Base-by-base conservation (phyloP, 23 tunicate genomes). In the Styela clava region DNA sequence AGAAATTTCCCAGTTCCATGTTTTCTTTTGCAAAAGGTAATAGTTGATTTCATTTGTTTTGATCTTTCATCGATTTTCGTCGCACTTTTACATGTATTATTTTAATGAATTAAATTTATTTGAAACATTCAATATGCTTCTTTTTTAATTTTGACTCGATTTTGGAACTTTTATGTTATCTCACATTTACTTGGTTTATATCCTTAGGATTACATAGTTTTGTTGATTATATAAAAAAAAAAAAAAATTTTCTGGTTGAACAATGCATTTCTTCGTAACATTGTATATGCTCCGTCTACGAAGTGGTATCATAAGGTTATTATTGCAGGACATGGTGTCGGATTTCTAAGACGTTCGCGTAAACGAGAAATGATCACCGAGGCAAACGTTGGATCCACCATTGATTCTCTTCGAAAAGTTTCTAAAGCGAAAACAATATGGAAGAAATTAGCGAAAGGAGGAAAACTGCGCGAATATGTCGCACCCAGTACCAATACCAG, bases 391-490 rank as follows among this genome's bases (percentile, higher is more conserved):
- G 71, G 71, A 67, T 25, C 71, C 1, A 67, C 31, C 24, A 67
- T 67, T 18, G 71, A 67, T 67, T 27, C 71, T 67, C 71, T 67
- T 16, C 30, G 2, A 16, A 67, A 67, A 67, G 71, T 67, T 27
- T 25, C 31, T 1, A 67, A 67, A 67, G 71, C 71, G 0, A 1
- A 29, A 67, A 25, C 71, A 16, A 29, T 67, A 25, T 67, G 71
- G 71, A 67, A 24, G 0, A 67, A 67, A 67, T 25, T 67, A 24
- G 71, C 71, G 31, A 67, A 22, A 24, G 31, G 24, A 18, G 71
- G 71, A 67, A 67, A 25, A 27, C 56, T 44, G 7, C 56, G 56
- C 56, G 56, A 44, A 12, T 44, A 44, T 44, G 12, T 44, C 56
- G 56, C 56, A 44, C 56, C 56, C 7, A 44, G 56, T 12, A 12